Conservation (phyloP, 2,113 vertebrate species). For the Caretta caretta region DNA sequence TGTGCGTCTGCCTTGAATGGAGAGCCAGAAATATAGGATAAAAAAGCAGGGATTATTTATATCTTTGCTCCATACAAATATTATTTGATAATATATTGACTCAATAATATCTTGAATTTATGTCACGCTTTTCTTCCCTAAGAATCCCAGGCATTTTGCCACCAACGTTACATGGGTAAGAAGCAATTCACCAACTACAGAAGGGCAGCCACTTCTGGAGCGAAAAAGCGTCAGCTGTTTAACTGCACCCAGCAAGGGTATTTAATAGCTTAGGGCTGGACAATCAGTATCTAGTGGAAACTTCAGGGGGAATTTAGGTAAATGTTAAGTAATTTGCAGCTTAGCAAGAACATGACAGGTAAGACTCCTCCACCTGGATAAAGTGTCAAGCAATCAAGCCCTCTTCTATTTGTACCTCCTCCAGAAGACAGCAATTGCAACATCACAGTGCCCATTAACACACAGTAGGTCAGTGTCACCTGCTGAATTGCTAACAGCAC, state of each 20-base stretch:
- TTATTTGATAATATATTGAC: neutral
- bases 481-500: constrained; percentile 21
- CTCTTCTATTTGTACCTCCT: neutral
- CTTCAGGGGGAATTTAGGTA: neutral
- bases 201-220: constrained; percentile 1
- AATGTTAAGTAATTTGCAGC: neutral
- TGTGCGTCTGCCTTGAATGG: neutral
- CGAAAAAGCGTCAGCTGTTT: constrained; percentile 17
- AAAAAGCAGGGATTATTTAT: neutral
- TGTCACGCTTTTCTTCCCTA: neutral
- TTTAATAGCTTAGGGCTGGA: neutral
- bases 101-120: neutral
- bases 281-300: constrained; percentile 20
- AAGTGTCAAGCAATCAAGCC: neutral
- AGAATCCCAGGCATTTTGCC: constrained; percentile 16
- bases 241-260: neutral
- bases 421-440: neutral
- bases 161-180: neutral
- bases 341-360: neutral
- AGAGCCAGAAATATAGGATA: neutral
- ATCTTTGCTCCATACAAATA: neutral
- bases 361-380: neutral
- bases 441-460: neutral
- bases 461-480: neutral
- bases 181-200: neutral